phyloP scores from a whole-genome alignment of 1,140 invertebrate species.

The Drosophila nigrodunni region DNA sequence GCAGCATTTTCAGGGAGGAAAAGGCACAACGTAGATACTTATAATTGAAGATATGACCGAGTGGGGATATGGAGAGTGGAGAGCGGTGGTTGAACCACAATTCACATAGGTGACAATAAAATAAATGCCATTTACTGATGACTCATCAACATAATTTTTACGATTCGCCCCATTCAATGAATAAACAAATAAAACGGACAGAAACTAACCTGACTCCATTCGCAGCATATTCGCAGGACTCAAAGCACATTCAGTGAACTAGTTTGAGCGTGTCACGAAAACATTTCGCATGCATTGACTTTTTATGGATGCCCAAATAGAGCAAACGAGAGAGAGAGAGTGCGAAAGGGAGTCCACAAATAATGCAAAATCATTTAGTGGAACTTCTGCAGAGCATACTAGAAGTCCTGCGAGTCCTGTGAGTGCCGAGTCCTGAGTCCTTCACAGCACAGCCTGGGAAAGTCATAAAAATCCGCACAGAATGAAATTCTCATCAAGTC shows the following conservation, averaged over 20 bases:
- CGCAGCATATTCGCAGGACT: conserved; percentile 2
- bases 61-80: not conserved
- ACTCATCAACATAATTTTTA: conserved; percentile 84
- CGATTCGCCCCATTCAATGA: conserved; percentile 75
- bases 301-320: conserved; percentile 65
- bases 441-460: conserved; percentile 23
- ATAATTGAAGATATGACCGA: conserved; percentile 54
- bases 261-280: conserved; percentile 74
- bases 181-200: conserved; percentile 79
- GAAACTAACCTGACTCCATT: conserved; percentile 35
- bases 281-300: conserved; percentile 84
- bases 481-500: conserved; percentile 79
- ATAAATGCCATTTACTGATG: conserved; percentile 83
- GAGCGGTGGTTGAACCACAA: not conserved
- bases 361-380: conserved; percentile 84
- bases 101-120: conserved; percentile 78
- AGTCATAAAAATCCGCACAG: conserved; percentile 79
- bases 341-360: conserved; percentile 49
- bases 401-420: conserved; percentile 1
- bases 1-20: conserved; percentile 18
- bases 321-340: conserved; percentile 18
- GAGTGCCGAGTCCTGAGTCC: conserved; percentile 3
- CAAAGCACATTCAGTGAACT: conserved; percentile 32
- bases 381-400: conserved; percentile 40
- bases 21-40: conserved; percentile 13